Percentiles rank a stretch among this genome's conserved stretches.
These are phyloP conservation scores for Tenodera sinensis DNA, from an alignment of 2,888 invertebrate genomes.

Conservation along the genomic window DNA sequence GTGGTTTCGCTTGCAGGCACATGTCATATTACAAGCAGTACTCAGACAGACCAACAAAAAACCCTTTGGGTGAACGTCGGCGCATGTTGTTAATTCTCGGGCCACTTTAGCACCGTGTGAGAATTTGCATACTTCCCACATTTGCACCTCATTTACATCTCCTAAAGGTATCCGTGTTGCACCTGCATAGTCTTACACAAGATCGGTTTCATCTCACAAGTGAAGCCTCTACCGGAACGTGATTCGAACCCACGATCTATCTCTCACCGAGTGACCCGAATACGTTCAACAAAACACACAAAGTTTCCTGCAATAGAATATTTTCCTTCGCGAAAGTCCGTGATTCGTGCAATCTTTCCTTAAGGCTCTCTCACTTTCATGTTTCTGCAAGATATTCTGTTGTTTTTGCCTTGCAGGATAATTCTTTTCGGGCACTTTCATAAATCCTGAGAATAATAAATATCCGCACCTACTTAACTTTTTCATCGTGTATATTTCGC, in stretches of 20 bases:
- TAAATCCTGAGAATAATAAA: neutral
- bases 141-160: no score
- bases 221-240: neutral
- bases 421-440: neutral
- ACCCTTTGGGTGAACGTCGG: no score
- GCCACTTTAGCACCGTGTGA: no score
- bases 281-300: neutral
- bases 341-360: neutral
- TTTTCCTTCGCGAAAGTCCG: neutral
- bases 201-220: neutral
- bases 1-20: no score
- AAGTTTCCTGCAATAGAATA: neutral
- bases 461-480: neutral
- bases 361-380: neutral
- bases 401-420: neutral
- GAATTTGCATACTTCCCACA: no score
- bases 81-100: no score
- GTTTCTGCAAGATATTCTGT: neutral
- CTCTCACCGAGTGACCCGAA: neutral
- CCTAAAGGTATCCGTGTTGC: no score
- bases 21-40: no score
- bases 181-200: neutral
- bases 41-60: no score
- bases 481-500: no score
- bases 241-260: neutral